Evolutionary conservation across 2,113 vertebrate species (phyloP).

Genomic region (western clawed frog (Xenopus tropicalis)): UCB_Xtro_10.0 CM004445.2:62716001-62716500

Average conservation of each 20-base stretch:
- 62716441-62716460: conserved; percentile 60
- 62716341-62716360: conserved; percentile 73
- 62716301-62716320: conserved; percentile 72
- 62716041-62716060: conserved; percentile 5
- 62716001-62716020: conserved; percentile 51
- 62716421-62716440: conserved; percentile 57
- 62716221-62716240: conserved; percentile 37
- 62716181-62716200: background rate
- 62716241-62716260: conserved; percentile 57
- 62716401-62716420: conserved; percentile 71
- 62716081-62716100: background rate
- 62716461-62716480: conserved; percentile 28
- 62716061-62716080: background rate
- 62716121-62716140: no score
- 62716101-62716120: background rate
- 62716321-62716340: conserved; percentile 71
- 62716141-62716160: conserved; percentile 51
- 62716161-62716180: conserved; percentile 49
- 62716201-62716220: background rate
- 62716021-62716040: conserved; percentile 44
- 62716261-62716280: conserved; percentile 67
- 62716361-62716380: conserved; percentile 70
- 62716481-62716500: conserved; percentile 65
- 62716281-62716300: conserved; percentile 72
- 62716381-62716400: conserved; percentile 72